Percentiles rank a stretch among this genome's conserved stretches.
phyloP scores from a whole-genome alignment of 2,888 invertebrate genomes.

The Drosophila dives region DNA sequence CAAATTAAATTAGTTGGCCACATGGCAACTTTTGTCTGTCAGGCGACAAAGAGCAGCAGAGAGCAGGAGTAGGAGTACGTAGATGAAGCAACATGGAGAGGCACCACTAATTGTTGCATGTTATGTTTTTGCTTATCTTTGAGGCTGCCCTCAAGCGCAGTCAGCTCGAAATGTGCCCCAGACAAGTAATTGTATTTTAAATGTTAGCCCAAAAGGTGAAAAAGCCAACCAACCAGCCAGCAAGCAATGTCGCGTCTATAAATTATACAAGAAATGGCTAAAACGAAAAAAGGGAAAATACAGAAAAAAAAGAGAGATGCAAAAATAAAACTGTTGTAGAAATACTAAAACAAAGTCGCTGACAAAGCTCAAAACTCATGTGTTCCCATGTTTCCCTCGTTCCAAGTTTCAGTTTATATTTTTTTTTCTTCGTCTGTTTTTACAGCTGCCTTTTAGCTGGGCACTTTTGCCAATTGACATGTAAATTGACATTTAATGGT shows the following conservation, averaged over 20 bases:
- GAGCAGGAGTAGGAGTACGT: neutral
- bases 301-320: neutral
- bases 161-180: conserved; percentile 61
- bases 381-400: conserved; percentile 31
- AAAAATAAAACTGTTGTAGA: conserved; percentile 15
- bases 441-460: conserved; percentile 51
- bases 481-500: conserved; percentile 84
- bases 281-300: conserved; percentile 28
- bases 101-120: conserved; percentile 78
- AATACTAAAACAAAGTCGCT: conserved; percentile 60
- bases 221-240: conserved; percentile 52
- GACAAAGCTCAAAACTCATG: conserved; percentile 72
- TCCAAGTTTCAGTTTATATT: conserved; percentile 8
- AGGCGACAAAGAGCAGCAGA: conserved; percentile 32
- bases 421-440: conserved; percentile 31
- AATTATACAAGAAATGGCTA: conserved; percentile 72
- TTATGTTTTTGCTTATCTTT: conserved; percentile 76
- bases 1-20: conserved; percentile 83
- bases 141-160: conserved; percentile 45
- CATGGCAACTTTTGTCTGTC: conserved; percentile 77
- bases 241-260: conserved; percentile 71
- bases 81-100: conserved; percentile 22
- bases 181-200: conserved; percentile 82
- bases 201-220: conserved; percentile 67
- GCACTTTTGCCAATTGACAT: conserved; percentile 79